These are phyloP conservation scores for Lota lota DNA, from an alignment of 2,113 vertebrate genomes.

Conservation along the genomic window DNA sequence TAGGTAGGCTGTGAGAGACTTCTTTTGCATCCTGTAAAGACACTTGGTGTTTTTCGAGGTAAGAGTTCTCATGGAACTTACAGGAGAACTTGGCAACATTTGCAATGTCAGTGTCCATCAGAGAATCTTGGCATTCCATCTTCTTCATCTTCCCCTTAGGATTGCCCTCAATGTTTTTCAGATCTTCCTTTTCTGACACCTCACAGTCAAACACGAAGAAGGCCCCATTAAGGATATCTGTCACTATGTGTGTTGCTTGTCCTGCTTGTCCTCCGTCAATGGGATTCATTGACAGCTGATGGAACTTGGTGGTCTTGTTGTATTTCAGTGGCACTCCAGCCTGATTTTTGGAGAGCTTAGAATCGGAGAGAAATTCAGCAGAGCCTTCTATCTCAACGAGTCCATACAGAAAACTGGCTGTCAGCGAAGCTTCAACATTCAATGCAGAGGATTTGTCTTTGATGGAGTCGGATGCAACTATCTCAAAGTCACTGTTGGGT, in stretches of 20 bases:
- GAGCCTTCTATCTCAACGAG: conserved; percentile 50
- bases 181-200: conserved; percentile 33
- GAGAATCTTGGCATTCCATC: conserved; percentile 11
- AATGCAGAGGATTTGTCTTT: conserved; percentile 46
- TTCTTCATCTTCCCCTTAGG: conserved; percentile 32
- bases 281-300: conserved; percentile 49
- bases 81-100: conserved; percentile 45
- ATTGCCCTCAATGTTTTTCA: conserved; percentile 35
- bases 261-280: conserved; percentile 37
- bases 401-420: conserved; percentile 49
- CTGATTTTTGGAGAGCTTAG: conserved; percentile 35
- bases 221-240: conserved; percentile 54
- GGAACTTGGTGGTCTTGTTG: conserved; percentile 39
- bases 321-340: conserved; percentile 54
- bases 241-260: conserved; percentile 57
- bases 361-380: conserved; percentile 51
- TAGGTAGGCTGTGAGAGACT: conserved; percentile 51
- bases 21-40: conserved; percentile 52
- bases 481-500: conserved; percentile 17
- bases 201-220: conserved; percentile 63
- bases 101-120: conserved; percentile 14
- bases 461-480: conserved; percentile 52
- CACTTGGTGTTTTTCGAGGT: conserved; percentile 14
- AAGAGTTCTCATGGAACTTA: conserved; percentile 59
- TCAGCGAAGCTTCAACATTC: conserved; percentile 47